These are phyloP conservation scores for Galeopsomyia nigrocyanea DNA, from an alignment of 2,888 invertebrate genomes.

Conservation along the genomic window DNA sequence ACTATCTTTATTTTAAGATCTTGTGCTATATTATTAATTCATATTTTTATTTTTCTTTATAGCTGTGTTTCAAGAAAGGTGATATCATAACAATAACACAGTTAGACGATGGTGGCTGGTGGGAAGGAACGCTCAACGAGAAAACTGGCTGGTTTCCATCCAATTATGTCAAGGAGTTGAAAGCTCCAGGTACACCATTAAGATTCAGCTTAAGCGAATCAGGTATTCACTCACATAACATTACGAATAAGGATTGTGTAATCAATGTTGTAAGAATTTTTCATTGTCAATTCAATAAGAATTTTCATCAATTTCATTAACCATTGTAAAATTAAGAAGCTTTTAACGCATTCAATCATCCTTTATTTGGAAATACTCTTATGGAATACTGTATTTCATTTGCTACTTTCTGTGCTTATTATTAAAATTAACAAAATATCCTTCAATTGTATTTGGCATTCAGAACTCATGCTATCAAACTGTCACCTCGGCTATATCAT, in stretches of 20 bases:
- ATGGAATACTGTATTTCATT: background rate
- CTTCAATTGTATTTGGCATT: background rate
- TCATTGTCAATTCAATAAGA: constrained; percentile 2
- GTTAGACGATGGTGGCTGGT: constrained; percentile 97
- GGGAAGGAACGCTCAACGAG: constrained; percentile 97
- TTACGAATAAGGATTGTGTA: constrained; percentile 37
- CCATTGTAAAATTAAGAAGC: background rate
- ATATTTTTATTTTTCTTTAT: constrained; percentile 38
- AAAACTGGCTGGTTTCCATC: constrained; percentile 99
- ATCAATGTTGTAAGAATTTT: constrained; percentile 24
- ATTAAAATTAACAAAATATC: background rate
- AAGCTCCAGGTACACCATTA: constrained; percentile 72
- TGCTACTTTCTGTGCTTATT: background rate
- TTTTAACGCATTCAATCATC: background rate
- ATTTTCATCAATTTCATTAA: background rate
- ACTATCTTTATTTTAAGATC: background rate
- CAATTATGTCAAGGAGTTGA: constrained; percentile 94
- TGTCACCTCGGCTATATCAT: background rate
- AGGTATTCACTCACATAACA: constrained; percentile 62
- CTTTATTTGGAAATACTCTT: background rate
- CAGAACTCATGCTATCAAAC: no score
- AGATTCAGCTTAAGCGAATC: constrained; percentile 47
- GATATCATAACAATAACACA: constrained; percentile 98
- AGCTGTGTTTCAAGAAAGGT: constrained; percentile 95
- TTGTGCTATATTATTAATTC: constrained; percentile 5